Conservation (phyloP, 2,888 invertebrate species). For the Lasius fuliginosus region DNA sequence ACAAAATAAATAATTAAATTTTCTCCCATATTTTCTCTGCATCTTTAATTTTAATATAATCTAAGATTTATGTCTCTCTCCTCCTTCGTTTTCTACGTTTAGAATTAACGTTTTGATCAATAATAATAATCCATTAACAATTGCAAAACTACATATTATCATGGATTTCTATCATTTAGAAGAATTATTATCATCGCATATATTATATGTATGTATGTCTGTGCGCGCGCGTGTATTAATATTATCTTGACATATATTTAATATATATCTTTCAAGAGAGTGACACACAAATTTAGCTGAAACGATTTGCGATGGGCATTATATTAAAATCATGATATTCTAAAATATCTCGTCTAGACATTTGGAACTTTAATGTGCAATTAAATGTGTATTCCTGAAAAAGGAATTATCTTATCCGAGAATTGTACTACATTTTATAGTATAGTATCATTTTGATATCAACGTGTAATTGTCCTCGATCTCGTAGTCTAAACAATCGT, state of each 20-base stretch:
- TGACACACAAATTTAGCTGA: neutral
- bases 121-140: neutral
- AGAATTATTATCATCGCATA: neutral
- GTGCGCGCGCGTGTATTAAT: neutral
- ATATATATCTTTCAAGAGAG: neutral
- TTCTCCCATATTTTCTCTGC: neutral
- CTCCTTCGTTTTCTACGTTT: neutral
- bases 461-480: neutral
- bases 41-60: neutral
- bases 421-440: neutral
- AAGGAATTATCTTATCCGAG: conserved; percentile 23
- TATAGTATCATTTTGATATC: neutral
- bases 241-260: conserved; percentile 8
- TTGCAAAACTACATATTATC: neutral
- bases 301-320: conserved; percentile 8
- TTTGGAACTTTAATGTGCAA: conserved; percentile 22
- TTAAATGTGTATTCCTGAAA: conserved; percentile 37
- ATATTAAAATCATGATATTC: conserved; percentile 36
- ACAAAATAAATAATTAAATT: conserved; percentile 1
- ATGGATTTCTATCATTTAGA: conserved; percentile 3
- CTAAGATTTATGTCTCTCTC: neutral
- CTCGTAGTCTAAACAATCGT: neutral
- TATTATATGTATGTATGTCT: no score
- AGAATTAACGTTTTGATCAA: conserved; percentile 6
- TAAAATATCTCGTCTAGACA: conserved; percentile 51